Evolutionary conservation across 1,140 invertebrate genomes (phyloP), one percentile per base, ranked within the genome.

Genomic region (Sitobion miscanthi): DNA sequence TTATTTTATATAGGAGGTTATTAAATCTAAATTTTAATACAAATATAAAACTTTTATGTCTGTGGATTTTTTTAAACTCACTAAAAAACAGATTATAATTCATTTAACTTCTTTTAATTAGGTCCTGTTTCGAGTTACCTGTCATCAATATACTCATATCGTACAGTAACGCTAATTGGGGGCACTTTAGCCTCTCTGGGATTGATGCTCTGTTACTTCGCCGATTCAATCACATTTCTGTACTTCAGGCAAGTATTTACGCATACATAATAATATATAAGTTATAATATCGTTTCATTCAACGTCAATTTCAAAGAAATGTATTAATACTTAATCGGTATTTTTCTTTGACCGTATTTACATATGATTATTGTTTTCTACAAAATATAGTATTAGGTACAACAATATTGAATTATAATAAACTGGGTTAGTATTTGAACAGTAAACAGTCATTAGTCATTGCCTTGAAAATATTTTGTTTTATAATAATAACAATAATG

Each of bases 41-140:
- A n/a, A 69, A 69, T 4, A 69, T 77, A n/a, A 30, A 14, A 62
- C 17, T 77, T 17, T 23, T 77, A 35, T 77, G 11, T 35, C 5
- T 77, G 17, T n/a, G 17, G 0, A 77, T n/a, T 77, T 17, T 17
- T n/a, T n/a, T 35, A 35, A 17, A n/a, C 17, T n/a, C 0, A n/a
- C 30, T 5, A 77, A 77, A 4, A 77, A n/a, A 69, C n/a, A 69
- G 1, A 77, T 77, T 17, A 77, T 77, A 77, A 77, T n/a, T 14
- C 5, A 14, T 35, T 77, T n/a, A 69, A 69, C n/a, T 0, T 69
- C 11, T 69, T n/a, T 69, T 69, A n/a, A 97, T 95, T 96, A 97
- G 98, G 98, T 94, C 98, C 98, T 30, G 95, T 99, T 86, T 98
- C 98, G 30, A 98, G 98, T 95, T 97, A 98, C 94, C 95, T 99